Base-by-base conservation (phyloP, 2,888 invertebrate species). In the Prionchulus punctatus region DNA sequence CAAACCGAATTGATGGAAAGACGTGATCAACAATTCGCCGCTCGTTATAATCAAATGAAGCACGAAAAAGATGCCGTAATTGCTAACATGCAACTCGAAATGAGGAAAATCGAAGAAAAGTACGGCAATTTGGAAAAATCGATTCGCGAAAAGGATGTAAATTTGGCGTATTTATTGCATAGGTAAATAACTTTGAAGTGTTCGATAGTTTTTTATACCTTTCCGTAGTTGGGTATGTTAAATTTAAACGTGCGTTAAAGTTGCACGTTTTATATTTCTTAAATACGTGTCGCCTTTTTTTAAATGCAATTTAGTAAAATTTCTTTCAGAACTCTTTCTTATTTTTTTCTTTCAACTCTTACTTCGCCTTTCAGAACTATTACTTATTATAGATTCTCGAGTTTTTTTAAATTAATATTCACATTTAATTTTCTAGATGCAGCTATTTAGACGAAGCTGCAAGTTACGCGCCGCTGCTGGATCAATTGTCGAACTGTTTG, bases 371-470 rank as follows among this genome's bases (percentile, higher is more conserved):
- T n/a, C n/a, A n/a, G n/a, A n/a, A n/a, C n/a, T n/a, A n/a, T n/a
- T n/a, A n/a, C n/a, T n/a, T n/a, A n/a, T n/a, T n/a, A n/a, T n/a
- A n/a, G n/a, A n/a, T n/a, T n/a, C 7, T 36, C 36, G 18, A 36
- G 18, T 36, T 36, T 36, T 36, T 18, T 36, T 12, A 36, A 36
- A 36, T 36, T 36, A 12, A 12, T 36, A 36, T 36, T 36, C n/a
- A n/a, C n/a, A n/a, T n/a, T n/a, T n/a, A 51, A 7, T 51, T 43
- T 31, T 57, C 25, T 23, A 58, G 58, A 25, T 58, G 57, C 45
- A 58, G 58, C 54, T 58, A 50, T 43, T 26, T 58, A 43, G 58
- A 58, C 43, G 57, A 58, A 50, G 58, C 58, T 18, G 58, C 58
- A 25, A 58, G 58, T 28, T 58, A 58, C 26, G 58, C 57, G 1